Evolutionary conservation across 2,888 invertebrate species (phyloP).

Genomic region (Drosophila birchii): DNA sequence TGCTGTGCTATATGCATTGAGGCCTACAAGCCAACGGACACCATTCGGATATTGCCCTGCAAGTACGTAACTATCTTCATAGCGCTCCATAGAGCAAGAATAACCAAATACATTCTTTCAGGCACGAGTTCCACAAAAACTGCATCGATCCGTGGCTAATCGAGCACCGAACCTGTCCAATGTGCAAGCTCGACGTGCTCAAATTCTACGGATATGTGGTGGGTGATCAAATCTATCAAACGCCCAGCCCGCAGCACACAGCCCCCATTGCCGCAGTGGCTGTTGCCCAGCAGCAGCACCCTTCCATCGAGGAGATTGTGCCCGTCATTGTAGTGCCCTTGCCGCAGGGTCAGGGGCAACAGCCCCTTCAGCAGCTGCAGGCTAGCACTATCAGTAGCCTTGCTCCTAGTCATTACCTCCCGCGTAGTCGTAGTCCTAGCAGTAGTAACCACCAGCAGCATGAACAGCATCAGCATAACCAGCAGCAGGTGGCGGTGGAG

Average conservation of each 20-base stretch:
- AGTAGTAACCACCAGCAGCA: conserved; percentile 62
- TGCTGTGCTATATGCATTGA: conserved; percentile 98
- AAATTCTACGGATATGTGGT: conserved; percentile 95
- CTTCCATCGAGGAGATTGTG: conserved; percentile 70
- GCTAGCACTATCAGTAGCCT: conserved; percentile 65
- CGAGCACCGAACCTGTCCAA: conserved; percentile 97
- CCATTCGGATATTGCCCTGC: conserved; percentile 95
- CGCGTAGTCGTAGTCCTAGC: conserved; percentile 69
- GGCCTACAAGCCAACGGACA: conserved; percentile 94
- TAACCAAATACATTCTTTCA: conserved; percentile 81
- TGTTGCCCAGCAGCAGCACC: conserved; percentile 24
- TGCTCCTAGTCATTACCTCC: conserved; percentile 69
- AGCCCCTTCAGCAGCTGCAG: conserved; percentile 35
- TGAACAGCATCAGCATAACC: conserved; percentile 40
- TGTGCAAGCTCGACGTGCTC: conserved; percentile 98
- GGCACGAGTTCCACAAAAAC: conserved; percentile 97
- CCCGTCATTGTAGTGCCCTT: conserved; percentile 78
- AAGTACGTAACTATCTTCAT: conserved; percentile 87
- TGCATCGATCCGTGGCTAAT: conserved; percentile 98
- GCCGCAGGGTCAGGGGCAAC: conserved; percentile 50
- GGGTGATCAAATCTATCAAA: conserved; percentile 86
- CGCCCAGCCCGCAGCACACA: conserved; percentile 80
- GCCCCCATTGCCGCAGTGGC: conserved; percentile 43
- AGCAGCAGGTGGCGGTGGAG: conserved; percentile 40
- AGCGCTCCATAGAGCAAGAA: neutral